Evolutionary conservation across 1,140 invertebrate species (phyloP).

Genomic region (Neodiprion virginianus): DNA sequence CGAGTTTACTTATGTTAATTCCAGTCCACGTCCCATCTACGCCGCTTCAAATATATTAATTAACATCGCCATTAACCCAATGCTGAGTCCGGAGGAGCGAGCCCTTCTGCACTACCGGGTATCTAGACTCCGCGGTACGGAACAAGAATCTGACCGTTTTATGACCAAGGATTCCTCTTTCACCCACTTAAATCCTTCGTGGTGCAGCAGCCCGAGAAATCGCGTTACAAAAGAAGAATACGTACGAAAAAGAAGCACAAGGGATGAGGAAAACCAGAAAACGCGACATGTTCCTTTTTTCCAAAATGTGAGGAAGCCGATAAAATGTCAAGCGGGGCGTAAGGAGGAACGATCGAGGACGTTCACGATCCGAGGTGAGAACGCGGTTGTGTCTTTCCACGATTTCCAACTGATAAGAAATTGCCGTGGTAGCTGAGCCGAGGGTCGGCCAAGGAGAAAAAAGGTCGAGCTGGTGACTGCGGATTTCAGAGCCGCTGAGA

Average conservation of each 20-base stretch:
- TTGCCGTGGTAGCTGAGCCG: background rate
- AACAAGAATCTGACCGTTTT: constrained; percentile 32
- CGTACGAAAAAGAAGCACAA: too few relatives aligned
- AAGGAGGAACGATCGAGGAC: background rate
- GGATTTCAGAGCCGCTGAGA: background rate
- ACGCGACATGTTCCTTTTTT: too few relatives aligned
- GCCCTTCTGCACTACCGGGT: background rate
- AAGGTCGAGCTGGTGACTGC: background rate
- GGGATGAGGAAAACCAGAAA: too few relatives aligned
- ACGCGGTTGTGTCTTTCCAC: background rate
- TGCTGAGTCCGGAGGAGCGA: background rate
- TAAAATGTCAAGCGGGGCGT: too few relatives aligned
- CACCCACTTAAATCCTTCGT: constrained; percentile 9
- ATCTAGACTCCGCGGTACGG: constrained; percentile 26
- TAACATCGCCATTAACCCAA: constrained; percentile 47
- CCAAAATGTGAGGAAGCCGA: too few relatives aligned
- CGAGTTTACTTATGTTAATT: constrained; percentile 52
- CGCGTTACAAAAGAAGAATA: too few relatives aligned
- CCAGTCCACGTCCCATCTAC: constrained; percentile 24
- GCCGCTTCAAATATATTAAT: constrained; percentile 54
- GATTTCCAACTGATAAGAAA: background rate
- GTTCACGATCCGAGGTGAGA: background rate
- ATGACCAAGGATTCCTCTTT: constrained; percentile 31
- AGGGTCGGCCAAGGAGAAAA: background rate
- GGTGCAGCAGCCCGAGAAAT: background rate